These are phyloP conservation scores for Diaphora mendica DNA, from an alignment of 2,888 invertebrate genomes.

Conservation along the genomic window DNA sequence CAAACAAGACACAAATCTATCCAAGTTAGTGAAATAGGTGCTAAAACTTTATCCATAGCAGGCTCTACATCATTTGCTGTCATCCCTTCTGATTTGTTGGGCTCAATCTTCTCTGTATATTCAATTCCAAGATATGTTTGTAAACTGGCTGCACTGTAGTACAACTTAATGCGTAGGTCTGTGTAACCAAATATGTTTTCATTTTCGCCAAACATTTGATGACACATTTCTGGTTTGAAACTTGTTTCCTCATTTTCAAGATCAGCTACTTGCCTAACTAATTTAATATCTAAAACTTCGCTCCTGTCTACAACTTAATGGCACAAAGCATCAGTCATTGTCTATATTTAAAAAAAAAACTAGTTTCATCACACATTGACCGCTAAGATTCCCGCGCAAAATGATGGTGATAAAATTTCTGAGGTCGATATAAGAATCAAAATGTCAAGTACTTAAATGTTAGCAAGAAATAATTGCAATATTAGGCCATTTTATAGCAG, in stretches of 20 bases:
- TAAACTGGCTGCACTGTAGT: constrained; percentile 93
- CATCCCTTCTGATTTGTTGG: constrained; percentile 85
- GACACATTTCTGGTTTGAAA: constrained; percentile 95
- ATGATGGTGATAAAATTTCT: constrained; percentile 19
- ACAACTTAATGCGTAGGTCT: constrained; percentile 91
- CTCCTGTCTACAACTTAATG: constrained; percentile 86
- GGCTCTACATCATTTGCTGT: constrained; percentile 92
- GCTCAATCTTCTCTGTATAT: constrained; percentile 89
- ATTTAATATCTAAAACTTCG: constrained; percentile 85
- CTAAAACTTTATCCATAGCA: constrained; percentile 89
- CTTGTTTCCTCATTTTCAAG: constrained; percentile 87
- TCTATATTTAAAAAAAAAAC: constrained; percentile 37
- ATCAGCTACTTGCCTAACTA: constrained; percentile 89
- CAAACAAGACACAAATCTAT: constrained; percentile 89
- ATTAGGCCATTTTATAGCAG: neutral
- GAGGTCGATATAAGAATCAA: constrained; percentile 2
- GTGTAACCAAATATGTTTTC: constrained; percentile 98
- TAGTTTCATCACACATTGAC: constrained; percentile 36
- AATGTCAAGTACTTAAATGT: neutral
- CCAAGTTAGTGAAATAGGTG: constrained; percentile 90
- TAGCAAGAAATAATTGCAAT: neutral
- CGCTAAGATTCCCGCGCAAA: constrained; percentile 58
- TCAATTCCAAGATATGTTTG: constrained; percentile 92
- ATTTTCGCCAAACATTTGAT: constrained; percentile 96
- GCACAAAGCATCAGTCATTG: constrained; percentile 81